Conservation (phyloP, 1,140 invertebrate genomes). For the Aplysia californica region DNA sequence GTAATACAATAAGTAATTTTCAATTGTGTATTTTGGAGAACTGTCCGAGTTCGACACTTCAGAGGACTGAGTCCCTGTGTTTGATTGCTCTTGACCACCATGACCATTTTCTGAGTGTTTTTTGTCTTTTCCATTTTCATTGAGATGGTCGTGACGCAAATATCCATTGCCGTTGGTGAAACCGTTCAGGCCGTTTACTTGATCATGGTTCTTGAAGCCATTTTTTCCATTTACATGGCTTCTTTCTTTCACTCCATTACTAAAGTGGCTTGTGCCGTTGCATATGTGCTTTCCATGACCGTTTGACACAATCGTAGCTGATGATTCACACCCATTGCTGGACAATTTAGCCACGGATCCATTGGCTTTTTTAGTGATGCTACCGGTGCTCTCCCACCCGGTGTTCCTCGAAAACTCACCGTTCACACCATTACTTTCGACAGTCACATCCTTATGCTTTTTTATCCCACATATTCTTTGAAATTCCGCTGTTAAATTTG, state of each 20-base stretch:
- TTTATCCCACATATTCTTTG: constrained; percentile 32
- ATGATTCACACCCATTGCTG: background rate
- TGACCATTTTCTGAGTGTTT: background rate
- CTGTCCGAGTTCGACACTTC: background rate
- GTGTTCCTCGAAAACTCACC: background rate
- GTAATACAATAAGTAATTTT: constrained; percentile 88
- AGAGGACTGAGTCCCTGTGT: background rate
- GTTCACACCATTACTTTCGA: constrained; percentile 1
- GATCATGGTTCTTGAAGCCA: background rate
- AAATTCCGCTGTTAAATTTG: constrained; percentile 31
- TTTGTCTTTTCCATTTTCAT: background rate
- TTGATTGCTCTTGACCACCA: background rate
- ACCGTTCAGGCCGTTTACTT: background rate
- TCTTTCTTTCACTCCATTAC: too few relatives aligned
- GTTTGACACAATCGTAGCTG: background rate
- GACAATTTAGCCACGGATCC: background rate
- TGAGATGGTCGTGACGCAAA: background rate
- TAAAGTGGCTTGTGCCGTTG: too few relatives aligned
- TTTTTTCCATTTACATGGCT: too few relatives aligned
- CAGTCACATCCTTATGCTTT: background rate
- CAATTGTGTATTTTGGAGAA: constrained; percentile 69
- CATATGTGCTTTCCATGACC: background rate
- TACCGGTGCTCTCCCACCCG: background rate
- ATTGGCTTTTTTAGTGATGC: background rate
- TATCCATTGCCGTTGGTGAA: background rate